Base-by-base conservation (phyloP, 2,113 vertebrate genomes). In the Camelus bactrianus region DNA sequence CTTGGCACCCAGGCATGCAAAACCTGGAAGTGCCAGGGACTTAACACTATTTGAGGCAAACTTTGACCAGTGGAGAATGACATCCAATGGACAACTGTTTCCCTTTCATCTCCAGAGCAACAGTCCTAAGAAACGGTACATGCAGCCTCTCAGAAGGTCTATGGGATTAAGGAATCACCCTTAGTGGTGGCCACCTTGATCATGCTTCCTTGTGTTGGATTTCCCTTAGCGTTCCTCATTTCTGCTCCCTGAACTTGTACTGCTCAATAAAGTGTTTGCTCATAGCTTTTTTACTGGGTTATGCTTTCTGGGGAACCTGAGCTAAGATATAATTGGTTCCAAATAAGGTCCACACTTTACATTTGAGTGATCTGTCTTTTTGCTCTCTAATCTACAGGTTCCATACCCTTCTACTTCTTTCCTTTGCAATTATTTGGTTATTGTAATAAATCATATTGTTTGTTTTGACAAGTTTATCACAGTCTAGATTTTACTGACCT, bases 401-500 rank as follows among this genome's bases (percentile, higher is more conserved):
- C 56, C n/a, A 91, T 88, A 35, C 12, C 35, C 6, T 91, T 67
- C 52, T 20, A 50, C 11, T 76, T 73, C 22, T 81, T 85, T 83
- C 5, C 58, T 15, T 70, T 89, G 52, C 8, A 84, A 30, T 83
- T 97, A 69, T 48, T 96, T 94, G 30, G 38, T 89, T 72, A 69
- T 70, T n/a, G 12, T 58, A 80, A 77, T 62, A 82, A 86, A 89
- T 80, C 0, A 35, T 50, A 48, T 8, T 77, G 17, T 65, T 85
- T 94, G 42, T 75, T 89, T 17, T 79, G 50, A 95, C 26, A 54
- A 70, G 28, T 46, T 58, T 92, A 72, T 48, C 38, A 79, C 35
- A 52, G 73, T 69, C 42, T 84, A 89, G 28, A 65, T 76, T 89
- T 54, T 86, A 35, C 77, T 96, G 24, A n/a, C 38, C 46, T 96